phyloP scores from a whole-genome alignment of 2,888 invertebrate species.

The Dyspetes luteomarginatus region DNA sequence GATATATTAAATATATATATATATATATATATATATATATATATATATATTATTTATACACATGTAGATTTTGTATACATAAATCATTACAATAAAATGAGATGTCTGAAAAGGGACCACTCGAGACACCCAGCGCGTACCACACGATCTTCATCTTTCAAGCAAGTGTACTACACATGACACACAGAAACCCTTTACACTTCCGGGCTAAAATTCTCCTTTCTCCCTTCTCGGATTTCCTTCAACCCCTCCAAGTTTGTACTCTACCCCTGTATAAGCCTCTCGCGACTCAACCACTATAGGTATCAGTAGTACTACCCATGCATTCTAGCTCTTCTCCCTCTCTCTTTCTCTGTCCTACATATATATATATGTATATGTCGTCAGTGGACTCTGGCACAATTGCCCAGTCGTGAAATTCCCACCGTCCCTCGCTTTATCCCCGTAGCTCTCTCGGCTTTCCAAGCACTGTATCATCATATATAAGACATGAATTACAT shows the following conservation, averaged over 20 bases:
- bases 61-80: neutral
- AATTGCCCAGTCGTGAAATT: slow-evolving; percentile 51
- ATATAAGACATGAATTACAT: no score
- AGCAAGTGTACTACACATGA: slow-evolving; percentile 59
- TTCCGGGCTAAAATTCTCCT: slow-evolving; percentile 50
- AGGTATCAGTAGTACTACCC: neutral
- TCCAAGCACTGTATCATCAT: neutral
- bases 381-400: slow-evolving; percentile 5
- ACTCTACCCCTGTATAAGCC: neutral
- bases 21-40: no score
- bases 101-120: slow-evolving; percentile 66
- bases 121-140: slow-evolving; percentile 71
- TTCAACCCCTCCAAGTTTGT: slow-evolving; percentile 24
- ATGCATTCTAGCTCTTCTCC: neutral
- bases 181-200: slow-evolving; percentile 44
- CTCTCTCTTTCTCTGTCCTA: slow-evolving; percentile 3
- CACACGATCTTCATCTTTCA: slow-evolving; percentile 72
- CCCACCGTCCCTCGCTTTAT: slow-evolving; percentile 28
- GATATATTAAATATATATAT: no score
- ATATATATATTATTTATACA: neutral
- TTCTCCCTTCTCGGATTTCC: slow-evolving; percentile 52
- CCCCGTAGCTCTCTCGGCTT: slow-evolving; percentile 10
- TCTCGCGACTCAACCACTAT: neutral
- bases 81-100: slow-evolving; percentile 29
- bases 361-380: neutral